Base-by-base conservation (phyloP, 2,888 invertebrate genomes). In the Bellardia pandia region DNA sequence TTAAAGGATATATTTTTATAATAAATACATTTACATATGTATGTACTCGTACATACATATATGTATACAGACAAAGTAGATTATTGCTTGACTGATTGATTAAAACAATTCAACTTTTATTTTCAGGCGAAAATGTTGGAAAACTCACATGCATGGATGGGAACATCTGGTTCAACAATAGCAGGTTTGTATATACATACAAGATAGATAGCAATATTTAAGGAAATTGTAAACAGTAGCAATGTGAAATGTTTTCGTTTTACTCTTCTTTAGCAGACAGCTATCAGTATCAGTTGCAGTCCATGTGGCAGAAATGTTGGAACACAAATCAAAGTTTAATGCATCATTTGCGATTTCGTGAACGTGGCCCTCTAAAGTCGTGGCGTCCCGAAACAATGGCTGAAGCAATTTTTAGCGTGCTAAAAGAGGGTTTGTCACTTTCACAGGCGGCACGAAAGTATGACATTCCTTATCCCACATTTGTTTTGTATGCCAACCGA, bases 301-400 rank as follows among this genome's bases (percentile, higher is more conserved):
- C 97, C 84, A 97, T 98, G 96, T 98, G 98, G 98, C 98, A 98
- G 94, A 98, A 98, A 94, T 98, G 98, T 94, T 98, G 98, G 98
- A 98, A 97, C 94, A 98, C 97, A 90, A 98, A 97, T 94, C 98
- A 98, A 94, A 97, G 97, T 91, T 95, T 98, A 91, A 97, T 98
- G 90, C 98, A 98, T 94, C 97, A 98, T 93, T 94, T 98, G 92
- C 96, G 98, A 90, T 98, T 98, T 95, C 96, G 98, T 69, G 98
- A 98, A 94, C 96, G 98, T 83, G 98, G 98, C 3, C 98, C 98
- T 0, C 95, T 98, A 86, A 98, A 98, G 93, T 98, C 98, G 79
- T 98, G 98, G 98, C 95, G 98, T 75, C 98, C 98, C 3, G 98
- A 98, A 93, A 98, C 98, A 85, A 98, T 98, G 98, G 98, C 98